These are phyloP conservation scores for Orbicella faveolata DNA, from an alignment of 64 coral and sea anemone species.

Conservation along the genomic window DNA sequence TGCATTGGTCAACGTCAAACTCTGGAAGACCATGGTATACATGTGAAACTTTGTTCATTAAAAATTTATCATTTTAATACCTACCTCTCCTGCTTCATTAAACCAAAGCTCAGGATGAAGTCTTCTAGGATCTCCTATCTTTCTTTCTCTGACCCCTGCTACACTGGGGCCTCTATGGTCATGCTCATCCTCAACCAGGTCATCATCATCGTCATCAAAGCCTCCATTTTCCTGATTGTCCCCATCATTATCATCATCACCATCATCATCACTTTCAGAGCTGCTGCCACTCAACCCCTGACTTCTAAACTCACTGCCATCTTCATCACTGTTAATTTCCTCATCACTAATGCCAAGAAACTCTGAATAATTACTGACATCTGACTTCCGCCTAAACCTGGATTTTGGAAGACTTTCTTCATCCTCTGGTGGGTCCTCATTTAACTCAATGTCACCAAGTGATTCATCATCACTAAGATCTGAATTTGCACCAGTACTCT, in stretches of 20 bases:
- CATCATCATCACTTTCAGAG: conserved; percentile 27
- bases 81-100: conserved; percentile 89
- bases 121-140: conserved; percentile 63
- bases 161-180: conserved; percentile 34
- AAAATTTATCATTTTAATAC: background rate
- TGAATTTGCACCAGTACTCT: background rate
- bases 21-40: no score
- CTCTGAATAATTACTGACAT: background rate
- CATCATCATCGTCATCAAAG: conserved; percentile 54
- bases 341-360: conserved; percentile 26
- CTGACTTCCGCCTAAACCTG: background rate
- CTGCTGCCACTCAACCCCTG: conserved; percentile 9
- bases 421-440: background rate
- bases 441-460: background rate
- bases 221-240: conserved; percentile 51
- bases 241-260: conserved; percentile 11
- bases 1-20: no score
- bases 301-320: background rate
- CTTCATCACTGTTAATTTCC: conserved; percentile 18
- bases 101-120: conserved; percentile 97
- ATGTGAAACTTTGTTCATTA: background rate
- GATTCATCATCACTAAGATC: conserved; percentile 1
- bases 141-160: conserved; percentile 54
- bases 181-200: conserved; percentile 14
- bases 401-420: background rate